Base-by-base conservation (phyloP, 1,140 invertebrate genomes). In the Drosophila auraria region DNA sequence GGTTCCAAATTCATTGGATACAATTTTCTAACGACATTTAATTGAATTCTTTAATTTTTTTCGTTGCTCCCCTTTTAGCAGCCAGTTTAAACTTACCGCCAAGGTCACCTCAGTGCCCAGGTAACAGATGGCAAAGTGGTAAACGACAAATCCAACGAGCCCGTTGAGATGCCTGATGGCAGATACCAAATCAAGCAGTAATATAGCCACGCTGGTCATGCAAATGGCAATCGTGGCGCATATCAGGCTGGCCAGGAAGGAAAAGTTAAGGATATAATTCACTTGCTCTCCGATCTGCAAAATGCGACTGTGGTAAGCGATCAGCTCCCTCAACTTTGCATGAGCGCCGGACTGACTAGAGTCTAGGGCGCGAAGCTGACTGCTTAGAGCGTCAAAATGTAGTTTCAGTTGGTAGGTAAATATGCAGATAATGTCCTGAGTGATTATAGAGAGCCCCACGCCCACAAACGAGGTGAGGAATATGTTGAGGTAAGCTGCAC, bases 181-280 rank as follows among this genome's bases (percentile, higher is more conserved):
- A 14, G 68, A 65, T 17, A 49, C 57, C 59, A 83, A 9, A 54
- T 74, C 69, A 7, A 91, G 78, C 51, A 80, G 77, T 8, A 86
- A 40, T 80, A 91, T 84, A 9, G 83, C 74, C 33, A 80, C 64
- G 15, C 49, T 80, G 51, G 82, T 83, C 58, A 91, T 53, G 49
- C 89, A 91, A 40, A 91, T 86, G 9, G 87, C 89, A 25, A 86
- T 56, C 0, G 87, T 74, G 12, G 89, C 84, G 12, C 77, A 78
- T n/a, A 68, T 42, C 20, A 89, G 68, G 4, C 82, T 91, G 11
- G 70, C 65, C 15, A 89, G 11, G 33, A 86, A 83, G 5, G 57
- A 75, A 6, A 89, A 68, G 40, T 89, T 81, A 42, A 91, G 84
- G 3, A 75, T 61, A 0, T 27, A 23, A 64, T 91, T 91, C 3